Percentiles rank a stretch among this genome's conserved stretches.
Evolutionary conservation across 2,113 vertebrate species (phyloP).

Genomic region (Coryphaenoides rupestris): DNA sequence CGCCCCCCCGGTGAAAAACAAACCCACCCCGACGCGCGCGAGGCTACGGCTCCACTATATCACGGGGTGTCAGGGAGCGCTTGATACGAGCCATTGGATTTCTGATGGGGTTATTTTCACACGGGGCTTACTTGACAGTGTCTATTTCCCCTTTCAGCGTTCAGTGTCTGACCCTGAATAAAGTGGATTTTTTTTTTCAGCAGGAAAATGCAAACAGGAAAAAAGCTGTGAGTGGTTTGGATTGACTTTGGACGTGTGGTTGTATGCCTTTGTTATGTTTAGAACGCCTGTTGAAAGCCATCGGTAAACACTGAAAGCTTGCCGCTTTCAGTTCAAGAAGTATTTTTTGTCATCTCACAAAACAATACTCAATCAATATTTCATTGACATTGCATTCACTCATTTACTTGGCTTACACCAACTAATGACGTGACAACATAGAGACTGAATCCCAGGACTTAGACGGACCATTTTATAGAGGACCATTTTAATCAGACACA

Average conservation of each 20-base stretch:
- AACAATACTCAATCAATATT: too few species aligned
- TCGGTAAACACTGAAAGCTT: background rate
- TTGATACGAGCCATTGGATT: conserved; percentile 41
- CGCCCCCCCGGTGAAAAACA: conserved; percentile 34
- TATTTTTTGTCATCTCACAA: too few species aligned
- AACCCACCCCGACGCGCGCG: conserved; percentile 25
- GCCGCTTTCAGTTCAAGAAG: too few species aligned
- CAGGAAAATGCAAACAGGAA: background rate
- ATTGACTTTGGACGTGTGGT: background rate
- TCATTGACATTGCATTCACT: too few species aligned
- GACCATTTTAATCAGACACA: too few species aligned
- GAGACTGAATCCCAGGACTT: too few species aligned
- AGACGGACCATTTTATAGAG: too few species aligned
- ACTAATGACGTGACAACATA: too few species aligned
- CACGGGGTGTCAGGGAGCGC: conserved; percentile 45
- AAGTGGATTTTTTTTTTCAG: conserved; percentile 1
- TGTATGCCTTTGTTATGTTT: background rate
- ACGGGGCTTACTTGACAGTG: conserved; percentile 31
- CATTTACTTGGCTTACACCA: too few species aligned
- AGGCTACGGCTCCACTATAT: conserved; percentile 35
- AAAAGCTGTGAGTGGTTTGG: background rate
- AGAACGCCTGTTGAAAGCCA: background rate
- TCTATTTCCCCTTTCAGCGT: conserved; percentile 17
- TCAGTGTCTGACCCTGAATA: conserved; percentile 12
- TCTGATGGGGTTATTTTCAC: conserved; percentile 50